These are phyloP conservation scores for Zaprionus gabonicus DNA, from an alignment of 1,140 invertebrate genomes.

Conservation along the genomic window DNA sequence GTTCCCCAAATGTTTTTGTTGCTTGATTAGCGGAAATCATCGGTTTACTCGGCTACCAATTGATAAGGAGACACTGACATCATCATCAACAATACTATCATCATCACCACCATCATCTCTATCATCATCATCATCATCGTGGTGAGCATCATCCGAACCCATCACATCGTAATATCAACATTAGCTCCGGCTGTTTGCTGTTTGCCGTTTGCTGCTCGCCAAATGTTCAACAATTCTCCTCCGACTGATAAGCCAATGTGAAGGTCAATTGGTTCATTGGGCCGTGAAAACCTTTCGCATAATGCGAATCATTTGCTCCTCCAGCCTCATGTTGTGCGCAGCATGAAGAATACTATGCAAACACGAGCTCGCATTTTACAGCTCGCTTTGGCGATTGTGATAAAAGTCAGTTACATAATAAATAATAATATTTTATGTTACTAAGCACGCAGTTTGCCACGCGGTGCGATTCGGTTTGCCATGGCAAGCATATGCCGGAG, in stretches of 20 bases:
- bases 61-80: constrained; percentile 47
- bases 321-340: not conserved
- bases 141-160: not conserved
- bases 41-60: constrained; percentile 10
- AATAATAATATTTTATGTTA: not conserved
- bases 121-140: constrained; percentile 18
- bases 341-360: not conserved
- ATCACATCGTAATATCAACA: constrained; percentile 12
- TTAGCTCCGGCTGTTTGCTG: constrained; percentile 20
- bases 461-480: not conserved
- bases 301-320: constrained; percentile 12
- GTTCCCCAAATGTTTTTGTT: not conserved
- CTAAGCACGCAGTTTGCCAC: not conserved
- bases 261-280: constrained; percentile 51
- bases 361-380: not conserved
- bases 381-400: not conserved
- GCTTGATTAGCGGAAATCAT: constrained; percentile 42
- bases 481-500: not conserved
- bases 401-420: constrained; percentile 4
- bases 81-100: constrained; percentile 35
- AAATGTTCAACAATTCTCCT: constrained; percentile 31
- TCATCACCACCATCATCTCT: constrained; percentile 6
- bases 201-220: constrained; percentile 32
- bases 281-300: constrained; percentile 32
- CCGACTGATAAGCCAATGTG: constrained; percentile 40